Percentiles rank a stretch among this genome's conserved stretches.
Conservation (phyloP, 2,113 vertebrate genomes). For the Murina feae region DNA sequence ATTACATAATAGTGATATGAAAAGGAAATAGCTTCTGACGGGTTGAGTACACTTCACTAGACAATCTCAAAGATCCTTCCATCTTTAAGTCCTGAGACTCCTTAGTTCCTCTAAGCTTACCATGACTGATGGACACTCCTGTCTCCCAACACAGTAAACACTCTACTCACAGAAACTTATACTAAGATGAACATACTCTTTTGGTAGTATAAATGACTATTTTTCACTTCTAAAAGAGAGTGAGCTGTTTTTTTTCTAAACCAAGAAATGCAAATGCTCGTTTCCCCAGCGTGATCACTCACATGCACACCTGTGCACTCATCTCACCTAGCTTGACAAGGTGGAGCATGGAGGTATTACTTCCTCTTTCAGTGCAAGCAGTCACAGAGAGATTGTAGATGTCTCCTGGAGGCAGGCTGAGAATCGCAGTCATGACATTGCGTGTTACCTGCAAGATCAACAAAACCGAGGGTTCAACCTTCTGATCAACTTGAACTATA, state of each 20-base stretch:
- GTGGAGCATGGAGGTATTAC: constrained; percentile 88
- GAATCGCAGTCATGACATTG: constrained; percentile 89
- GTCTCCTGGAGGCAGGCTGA: constrained; percentile 92
- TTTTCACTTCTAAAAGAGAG: neutral
- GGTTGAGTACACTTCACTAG: neutral
- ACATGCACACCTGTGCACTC: neutral
- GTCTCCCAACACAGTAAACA: neutral
- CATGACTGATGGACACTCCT: neutral
- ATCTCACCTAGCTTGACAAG: constrained; percentile 92
- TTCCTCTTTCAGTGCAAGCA: constrained; percentile 92
- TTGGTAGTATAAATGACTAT: neutral
- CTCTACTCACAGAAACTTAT: neutral
- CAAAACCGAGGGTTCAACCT: neutral
- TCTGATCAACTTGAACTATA: neutral
- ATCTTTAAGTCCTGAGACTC: neutral
- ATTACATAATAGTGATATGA: neutral
- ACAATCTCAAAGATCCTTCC: neutral
- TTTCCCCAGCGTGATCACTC: neutral
- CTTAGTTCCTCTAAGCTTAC: neutral
- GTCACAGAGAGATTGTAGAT: constrained; percentile 97
- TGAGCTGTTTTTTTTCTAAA: neutral
- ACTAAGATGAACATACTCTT: neutral
- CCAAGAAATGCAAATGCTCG: neutral
- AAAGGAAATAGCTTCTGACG: neutral
- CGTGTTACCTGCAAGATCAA: constrained; percentile 86